Percentiles rank a stretch among this genome's conserved stretches.
Evolutionary conservation across 2,888 invertebrate species (phyloP).

Genomic region (Agrypnus murinus): DNA sequence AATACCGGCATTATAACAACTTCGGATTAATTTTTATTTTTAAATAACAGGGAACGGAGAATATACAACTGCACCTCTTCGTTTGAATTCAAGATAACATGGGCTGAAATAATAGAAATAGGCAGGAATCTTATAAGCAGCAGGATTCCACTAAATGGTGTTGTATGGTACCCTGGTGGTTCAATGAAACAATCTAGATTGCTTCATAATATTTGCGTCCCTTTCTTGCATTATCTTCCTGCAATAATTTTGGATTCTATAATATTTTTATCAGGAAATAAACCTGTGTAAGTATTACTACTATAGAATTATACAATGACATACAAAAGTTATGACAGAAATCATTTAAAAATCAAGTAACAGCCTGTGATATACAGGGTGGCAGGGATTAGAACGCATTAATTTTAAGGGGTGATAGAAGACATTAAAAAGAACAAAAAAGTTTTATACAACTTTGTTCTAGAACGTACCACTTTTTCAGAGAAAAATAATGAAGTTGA

Average conservation of each 20-base stretch:
- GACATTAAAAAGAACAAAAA: no score
- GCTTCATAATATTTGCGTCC: constrained; percentile 86
- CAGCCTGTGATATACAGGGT: no score
- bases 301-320: no score
- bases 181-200: constrained; percentile 88
- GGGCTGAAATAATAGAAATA: constrained; percentile 90
- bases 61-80: constrained; percentile 87
- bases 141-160: constrained; percentile 89
- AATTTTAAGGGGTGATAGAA: no score
- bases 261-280: constrained; percentile 86
- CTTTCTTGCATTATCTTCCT: constrained; percentile 93
- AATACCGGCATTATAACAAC: constrained; percentile 18
- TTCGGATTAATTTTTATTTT: no score
- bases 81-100: constrained; percentile 86
- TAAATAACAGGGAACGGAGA: constrained; percentile 71
- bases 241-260: constrained; percentile 89
- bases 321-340: background rate
- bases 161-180: constrained; percentile 89
- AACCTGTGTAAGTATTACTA: constrained; percentile 83
- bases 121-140: constrained; percentile 85
- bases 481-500: no score
- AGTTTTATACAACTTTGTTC: no score
- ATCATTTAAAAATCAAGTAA: no score
- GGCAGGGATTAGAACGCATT: no score
- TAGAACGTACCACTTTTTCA: no score